A percentile compares a stretch with the other conserved stretches of the same genome.
phyloP scores from a whole-genome alignment of 2,888 invertebrate species.

The Cyrtodaria siliqua region DNA sequence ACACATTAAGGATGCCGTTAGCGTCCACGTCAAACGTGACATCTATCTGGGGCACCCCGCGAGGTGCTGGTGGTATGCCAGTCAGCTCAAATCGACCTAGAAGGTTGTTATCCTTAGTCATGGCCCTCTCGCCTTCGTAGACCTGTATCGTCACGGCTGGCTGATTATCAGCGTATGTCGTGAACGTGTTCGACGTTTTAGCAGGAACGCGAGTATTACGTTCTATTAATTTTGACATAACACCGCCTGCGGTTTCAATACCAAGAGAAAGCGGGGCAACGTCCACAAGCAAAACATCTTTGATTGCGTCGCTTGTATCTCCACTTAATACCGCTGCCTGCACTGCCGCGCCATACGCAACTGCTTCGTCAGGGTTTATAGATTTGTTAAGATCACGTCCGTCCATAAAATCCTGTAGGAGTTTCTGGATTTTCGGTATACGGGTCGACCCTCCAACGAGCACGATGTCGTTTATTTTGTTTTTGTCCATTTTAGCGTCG shows the following conservation, averaged over 20 bases:
- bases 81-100: constrained; percentile 83
- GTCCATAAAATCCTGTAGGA: constrained; percentile 89
- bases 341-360: constrained; percentile 89
- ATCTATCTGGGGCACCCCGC: constrained; percentile 84
- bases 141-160: constrained; percentile 87
- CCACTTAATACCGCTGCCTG: constrained; percentile 90
- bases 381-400: constrained; percentile 97
- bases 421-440: constrained; percentile 98
- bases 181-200: constrained; percentile 88
- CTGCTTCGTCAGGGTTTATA: constrained; percentile 99
- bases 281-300: constrained; percentile 94
- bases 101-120: constrained; percentile 96
- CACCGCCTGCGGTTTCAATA: constrained; percentile 88
- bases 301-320: constrained; percentile 89
- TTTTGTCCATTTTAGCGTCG: constrained; percentile 96
- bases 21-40: constrained; percentile 96
- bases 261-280: constrained; percentile 85
- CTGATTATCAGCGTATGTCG: constrained; percentile 97
- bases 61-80: constrained; percentile 84
- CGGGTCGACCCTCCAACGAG: constrained; percentile 96
- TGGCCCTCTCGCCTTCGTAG: constrained; percentile 97
- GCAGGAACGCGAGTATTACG: constrained; percentile 85
- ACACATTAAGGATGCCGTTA: constrained; percentile 91
- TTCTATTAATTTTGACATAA: constrained; percentile 81
- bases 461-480: constrained; percentile 91